Evolutionary conservation across 2,797 vertebrate species (phyloP).

Genomic region (Peromyscus aztecus): DNA sequence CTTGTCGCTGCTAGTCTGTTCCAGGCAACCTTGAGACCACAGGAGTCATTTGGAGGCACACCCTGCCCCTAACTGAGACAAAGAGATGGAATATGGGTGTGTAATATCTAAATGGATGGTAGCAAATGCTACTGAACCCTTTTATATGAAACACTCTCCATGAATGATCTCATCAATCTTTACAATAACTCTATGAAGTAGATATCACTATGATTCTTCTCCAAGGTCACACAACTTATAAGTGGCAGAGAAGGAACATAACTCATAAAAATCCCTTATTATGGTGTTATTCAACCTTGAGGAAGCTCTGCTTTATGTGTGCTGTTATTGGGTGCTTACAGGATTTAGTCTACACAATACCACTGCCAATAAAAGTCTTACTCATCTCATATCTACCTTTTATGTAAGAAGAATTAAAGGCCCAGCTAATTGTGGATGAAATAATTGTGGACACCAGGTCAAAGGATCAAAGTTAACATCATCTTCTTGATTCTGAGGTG

Average conservation of each 20-base stretch:
- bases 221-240: not conserved
- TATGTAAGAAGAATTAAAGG: slow-evolving; percentile 20
- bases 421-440: not conserved
- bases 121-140: not conserved
- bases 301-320: not conserved
- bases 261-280: not conserved
- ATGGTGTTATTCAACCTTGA: not conserved
- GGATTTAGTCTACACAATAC: not conserved
- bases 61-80: not conserved
- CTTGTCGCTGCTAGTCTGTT: not conserved
- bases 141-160: not conserved
- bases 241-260: not conserved
- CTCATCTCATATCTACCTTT: not conserved
- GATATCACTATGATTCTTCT: not conserved
- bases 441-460: not conserved
- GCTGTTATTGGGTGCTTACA: not conserved
- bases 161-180: not conserved
- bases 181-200: not conserved
- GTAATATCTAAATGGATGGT: not conserved
- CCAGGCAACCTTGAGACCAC: not conserved
- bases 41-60: not conserved
- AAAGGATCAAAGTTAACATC: not conserved
- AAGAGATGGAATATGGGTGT: not conserved
- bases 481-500: not conserved
- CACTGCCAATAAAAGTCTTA: not conserved